Base-by-base conservation (phyloP, 2,888 invertebrate genomes). In the Bembecia ichneumoniformis region DNA sequence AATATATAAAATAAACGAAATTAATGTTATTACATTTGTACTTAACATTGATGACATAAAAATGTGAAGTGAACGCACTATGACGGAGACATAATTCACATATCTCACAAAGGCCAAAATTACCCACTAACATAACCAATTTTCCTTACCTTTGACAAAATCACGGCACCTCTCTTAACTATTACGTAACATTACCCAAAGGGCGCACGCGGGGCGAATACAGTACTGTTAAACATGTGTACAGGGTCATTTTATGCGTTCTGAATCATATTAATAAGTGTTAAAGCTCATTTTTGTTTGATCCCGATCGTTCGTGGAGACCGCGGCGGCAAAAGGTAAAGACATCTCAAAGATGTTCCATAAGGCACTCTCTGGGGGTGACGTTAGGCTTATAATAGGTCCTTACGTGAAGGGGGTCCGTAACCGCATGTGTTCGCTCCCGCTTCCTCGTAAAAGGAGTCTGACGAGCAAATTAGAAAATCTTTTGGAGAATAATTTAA, bases 91-190 rank as follows among this genome's bases (percentile, higher is more conserved):
- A 72, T 78, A 75, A 79, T 75, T 74, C 75, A 68, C 71, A 70
- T 77, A 74, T 76, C 71, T 68, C 69, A 64, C 67, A 58, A 66
- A 61, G 65, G 60, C 66, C 64, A 63, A 74, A 79, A 83, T 82
- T 77, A 81, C 77, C 78, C 77, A 78, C 76, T 80, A 80, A 79
- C 80, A 71, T 75, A 82, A 82, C 82, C 83, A 87, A 84, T 87
- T 84, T 84, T 83, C 28, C 79, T 82, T 86, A 86, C 86, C 86
- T 87, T 86, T 87, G 84, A 86, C 83, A 81, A 81, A 87, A 87
- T 86, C 84, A 79, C 77, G 71, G 63, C 66, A 62, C 68, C 73
- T 71, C 73, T 71, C 74, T 70, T 73, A 74, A 80, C 77, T 81
- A 82, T 83, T 84, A 84, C 79, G 77, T 79, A 79, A 86, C 86